phyloP scores from a whole-genome alignment of 2,797 vertebrate species.

The Argyrosomus regius region DNA sequence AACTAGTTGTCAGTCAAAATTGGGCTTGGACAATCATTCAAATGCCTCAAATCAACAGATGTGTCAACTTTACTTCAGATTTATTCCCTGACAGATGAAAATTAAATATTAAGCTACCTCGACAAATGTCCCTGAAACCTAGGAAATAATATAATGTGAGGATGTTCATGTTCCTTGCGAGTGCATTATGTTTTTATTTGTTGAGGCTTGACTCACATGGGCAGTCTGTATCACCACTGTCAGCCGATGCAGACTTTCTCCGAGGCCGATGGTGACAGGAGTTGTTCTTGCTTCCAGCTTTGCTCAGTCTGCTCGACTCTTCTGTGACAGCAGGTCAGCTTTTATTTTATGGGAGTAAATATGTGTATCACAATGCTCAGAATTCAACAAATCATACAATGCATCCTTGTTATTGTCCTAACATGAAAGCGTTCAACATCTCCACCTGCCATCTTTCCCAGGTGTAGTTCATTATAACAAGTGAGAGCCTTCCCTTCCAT shows the following conservation, averaged over 20 bases:
- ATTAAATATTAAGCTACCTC: too few species aligned
- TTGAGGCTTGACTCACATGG: too few species aligned
- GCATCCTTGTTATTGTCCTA: neutral
- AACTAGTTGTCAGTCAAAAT: neutral
- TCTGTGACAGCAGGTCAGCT: neutral
- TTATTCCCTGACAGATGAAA: too few species aligned
- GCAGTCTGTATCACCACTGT: too few species aligned
- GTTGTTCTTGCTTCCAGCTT: neutral
- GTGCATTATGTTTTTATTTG: too few species aligned
- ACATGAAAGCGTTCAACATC: neutral
- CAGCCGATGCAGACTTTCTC: too few species aligned
- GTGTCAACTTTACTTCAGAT: neutral
- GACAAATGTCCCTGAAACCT: too few species aligned
- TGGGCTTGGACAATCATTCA: neutral
- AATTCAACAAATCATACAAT: neutral
- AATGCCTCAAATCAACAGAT: neutral
- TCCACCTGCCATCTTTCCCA: neutral
- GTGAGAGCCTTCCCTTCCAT: neutral
- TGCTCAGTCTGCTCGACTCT: neutral
- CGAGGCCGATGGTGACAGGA: too few species aligned
- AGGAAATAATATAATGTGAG: too few species aligned
- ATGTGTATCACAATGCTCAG: neutral
- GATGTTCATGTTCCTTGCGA: too few species aligned
- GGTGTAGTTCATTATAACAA: neutral
- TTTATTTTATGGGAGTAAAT: neutral